These are phyloP conservation scores for Lumbricus terrestris DNA, from an alignment of 2,888 invertebrate species.

Conservation along the genomic window DNA sequence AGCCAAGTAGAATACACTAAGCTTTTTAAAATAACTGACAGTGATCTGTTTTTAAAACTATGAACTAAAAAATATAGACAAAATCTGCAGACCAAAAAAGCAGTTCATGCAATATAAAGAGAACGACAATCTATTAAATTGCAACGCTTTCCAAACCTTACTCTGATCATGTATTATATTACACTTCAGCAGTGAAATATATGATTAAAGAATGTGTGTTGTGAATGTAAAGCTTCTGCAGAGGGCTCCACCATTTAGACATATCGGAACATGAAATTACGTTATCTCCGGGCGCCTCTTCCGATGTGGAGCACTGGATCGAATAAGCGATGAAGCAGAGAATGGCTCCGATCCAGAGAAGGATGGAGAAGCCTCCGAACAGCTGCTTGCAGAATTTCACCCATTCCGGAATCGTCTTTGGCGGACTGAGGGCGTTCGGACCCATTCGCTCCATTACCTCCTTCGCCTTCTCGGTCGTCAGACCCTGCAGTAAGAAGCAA, in stretches of 20 bases:
- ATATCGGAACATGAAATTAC: slow-evolving; percentile 26
- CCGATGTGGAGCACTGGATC: slow-evolving; percentile 71
- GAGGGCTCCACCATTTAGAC: background rate
- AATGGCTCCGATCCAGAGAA: slow-evolving; percentile 57
- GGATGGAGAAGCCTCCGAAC: slow-evolving; percentile 54
- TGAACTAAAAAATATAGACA: too few species aligned
- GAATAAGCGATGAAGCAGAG: slow-evolving; percentile 92
- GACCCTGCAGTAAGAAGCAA: slow-evolving; percentile 43
- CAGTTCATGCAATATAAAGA: too few species aligned
- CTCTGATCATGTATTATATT: too few species aligned
- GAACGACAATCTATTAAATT: too few species aligned
- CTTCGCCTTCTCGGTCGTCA: slow-evolving; percentile 44
- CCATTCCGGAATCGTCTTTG: slow-evolving; percentile 56
- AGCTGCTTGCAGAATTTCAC: slow-evolving; percentile 55
- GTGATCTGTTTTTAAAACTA: too few species aligned
- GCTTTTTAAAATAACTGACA: background rate
- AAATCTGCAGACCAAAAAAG: too few species aligned
- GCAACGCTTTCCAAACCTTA: too few species aligned
- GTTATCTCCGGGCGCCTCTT: slow-evolving; percentile 93
- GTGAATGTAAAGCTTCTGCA: background rate
- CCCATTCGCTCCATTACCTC: slow-evolving; percentile 50
- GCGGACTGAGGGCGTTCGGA: slow-evolving; percentile 54
- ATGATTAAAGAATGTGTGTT: too few species aligned
- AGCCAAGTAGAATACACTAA: background rate
- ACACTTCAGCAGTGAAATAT: too few species aligned